A percentile compares a stretch with the other conserved stretches of the same genome.
Evolutionary conservation across 2,797 vertebrate species (phyloP).

Genomic region (Helarctos malayanus): DNA sequence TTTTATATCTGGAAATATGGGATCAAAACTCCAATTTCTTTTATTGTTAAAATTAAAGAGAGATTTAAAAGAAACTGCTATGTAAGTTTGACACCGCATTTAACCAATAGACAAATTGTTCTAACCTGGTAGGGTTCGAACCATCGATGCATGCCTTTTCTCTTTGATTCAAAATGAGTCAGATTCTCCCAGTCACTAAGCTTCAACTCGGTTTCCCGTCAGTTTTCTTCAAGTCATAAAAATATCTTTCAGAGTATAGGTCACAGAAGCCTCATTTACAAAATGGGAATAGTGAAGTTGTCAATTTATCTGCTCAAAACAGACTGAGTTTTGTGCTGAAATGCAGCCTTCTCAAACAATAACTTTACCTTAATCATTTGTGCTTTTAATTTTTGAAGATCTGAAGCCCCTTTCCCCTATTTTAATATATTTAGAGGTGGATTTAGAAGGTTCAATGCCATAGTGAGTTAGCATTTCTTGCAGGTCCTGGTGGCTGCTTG

Average conservation of each 20-base stretch:
- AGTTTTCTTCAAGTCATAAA: constrained; percentile 69
- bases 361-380: not conserved
- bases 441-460: not conserved
- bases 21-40: constrained; percentile 83
- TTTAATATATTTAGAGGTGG: not conserved
- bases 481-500: not conserved
- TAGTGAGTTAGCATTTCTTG: not conserved
- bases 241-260: constrained; percentile 63
- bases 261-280: constrained; percentile 70
- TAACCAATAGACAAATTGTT: constrained; percentile 76
- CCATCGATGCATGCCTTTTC: not conserved
- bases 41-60: constrained; percentile 80
- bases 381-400: constrained; percentile 44
- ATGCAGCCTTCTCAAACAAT: constrained; percentile 54
- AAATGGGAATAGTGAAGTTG: constrained; percentile 57
- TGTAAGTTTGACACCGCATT: constrained; percentile 68
- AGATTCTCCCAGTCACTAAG: constrained; percentile 27
- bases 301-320: constrained; percentile 58
- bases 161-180: constrained; percentile 24
- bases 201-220: constrained; percentile 1
- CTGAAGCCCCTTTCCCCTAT: not conserved
- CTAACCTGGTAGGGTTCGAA: constrained; percentile 52
- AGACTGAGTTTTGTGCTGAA: constrained; percentile 52
- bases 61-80: constrained; percentile 73
- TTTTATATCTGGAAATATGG: constrained; percentile 78